A percentile compares a stretch with the other conserved stretches of the same genome.
These are phyloP conservation scores for Micromussa lordhowensis DNA, from an alignment of 92 coral and sea anemone species.

Conservation along the genomic window DNA sequence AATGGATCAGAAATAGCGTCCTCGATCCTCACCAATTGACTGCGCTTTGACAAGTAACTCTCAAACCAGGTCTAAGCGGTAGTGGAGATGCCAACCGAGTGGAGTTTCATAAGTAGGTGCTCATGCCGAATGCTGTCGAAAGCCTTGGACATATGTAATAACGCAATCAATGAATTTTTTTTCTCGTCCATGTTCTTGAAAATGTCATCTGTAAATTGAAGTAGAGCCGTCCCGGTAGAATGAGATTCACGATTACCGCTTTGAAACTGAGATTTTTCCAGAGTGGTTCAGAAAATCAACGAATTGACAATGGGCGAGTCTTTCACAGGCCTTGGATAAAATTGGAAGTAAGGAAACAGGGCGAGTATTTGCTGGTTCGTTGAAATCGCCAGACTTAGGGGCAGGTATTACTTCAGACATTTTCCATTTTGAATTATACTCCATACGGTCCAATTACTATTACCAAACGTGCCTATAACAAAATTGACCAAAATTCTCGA, in stretches of 20 bases:
- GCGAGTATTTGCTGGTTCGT: constrained; percentile 9
- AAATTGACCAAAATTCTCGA: too few relatives aligned
- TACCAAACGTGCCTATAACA: too few relatives aligned
- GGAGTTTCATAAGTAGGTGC: constrained; percentile 18
- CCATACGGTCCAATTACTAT: too few relatives aligned
- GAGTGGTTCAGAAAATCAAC: too few relatives aligned
- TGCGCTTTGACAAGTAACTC: background rate
- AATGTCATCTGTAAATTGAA: constrained; percentile 21
- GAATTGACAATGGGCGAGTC: too few relatives aligned
- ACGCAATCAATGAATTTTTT: constrained; percentile 19
- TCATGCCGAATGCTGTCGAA: constrained; percentile 53
- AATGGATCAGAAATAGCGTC: constrained; percentile 11
- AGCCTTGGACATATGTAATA: constrained; percentile 43
- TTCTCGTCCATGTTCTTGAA: constrained; percentile 53
- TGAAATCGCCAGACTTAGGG: background rate
- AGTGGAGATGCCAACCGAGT: constrained; percentile 3
- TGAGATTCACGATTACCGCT: constrained; percentile 41
- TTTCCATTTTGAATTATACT: background rate
- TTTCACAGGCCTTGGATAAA: constrained; percentile 23
- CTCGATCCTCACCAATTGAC: constrained; percentile 3
- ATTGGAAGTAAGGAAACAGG: constrained; percentile 23
- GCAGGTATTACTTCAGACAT: background rate
- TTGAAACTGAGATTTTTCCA: constrained; percentile 26
- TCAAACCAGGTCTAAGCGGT: constrained; percentile 12
- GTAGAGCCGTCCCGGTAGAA: constrained; percentile 54